A percentile compares a stretch with the other conserved stretches of the same genome.
Conservation (phyloP, 1,140 invertebrate species). For the Glossosoma conforme region DNA sequence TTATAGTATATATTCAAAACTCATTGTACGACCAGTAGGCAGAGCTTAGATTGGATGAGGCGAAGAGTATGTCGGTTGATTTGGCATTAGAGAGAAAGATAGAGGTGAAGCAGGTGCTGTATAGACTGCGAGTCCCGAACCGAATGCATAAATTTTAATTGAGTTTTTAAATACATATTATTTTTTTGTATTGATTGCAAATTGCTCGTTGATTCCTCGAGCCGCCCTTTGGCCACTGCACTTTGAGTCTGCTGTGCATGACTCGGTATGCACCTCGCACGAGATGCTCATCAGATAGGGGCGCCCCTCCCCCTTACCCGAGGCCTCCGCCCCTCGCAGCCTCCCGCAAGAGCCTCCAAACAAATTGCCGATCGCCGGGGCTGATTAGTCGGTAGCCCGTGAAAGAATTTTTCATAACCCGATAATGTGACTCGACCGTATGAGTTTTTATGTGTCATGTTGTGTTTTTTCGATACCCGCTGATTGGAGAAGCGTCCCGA, state of each 20-base stretch:
- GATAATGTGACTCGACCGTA: slow-evolving; percentile 24
- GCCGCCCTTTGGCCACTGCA: slow-evolving; percentile 4
- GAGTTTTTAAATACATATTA: too few relatives aligned
- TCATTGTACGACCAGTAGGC: too few relatives aligned
- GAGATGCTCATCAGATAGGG: slow-evolving; percentile 23
- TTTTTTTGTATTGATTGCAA: too few relatives aligned
- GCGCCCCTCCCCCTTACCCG: slow-evolving; percentile 4
- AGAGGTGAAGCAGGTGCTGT: too few relatives aligned
- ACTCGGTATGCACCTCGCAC: slow-evolving; percentile 10
- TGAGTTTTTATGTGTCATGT: slow-evolving; percentile 4
- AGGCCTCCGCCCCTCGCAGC: neutral
- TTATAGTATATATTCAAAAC: too few relatives aligned
- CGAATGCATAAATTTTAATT: too few relatives aligned
- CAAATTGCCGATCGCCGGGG: slow-evolving; percentile 30
- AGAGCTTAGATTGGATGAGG: too few relatives aligned
- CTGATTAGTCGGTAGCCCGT: slow-evolving; percentile 30
- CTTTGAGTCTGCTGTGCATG: slow-evolving; percentile 2
- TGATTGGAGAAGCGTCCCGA: neutral
- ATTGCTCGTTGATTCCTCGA: neutral
- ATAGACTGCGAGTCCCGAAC: too few relatives aligned
- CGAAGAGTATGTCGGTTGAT: too few relatives aligned
- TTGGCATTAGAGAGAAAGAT: too few relatives aligned
- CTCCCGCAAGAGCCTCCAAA: slow-evolving; percentile 16
- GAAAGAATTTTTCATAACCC: slow-evolving; percentile 32
- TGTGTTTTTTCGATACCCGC: neutral